phyloP scores from a whole-genome alignment of 2,113 vertebrate species.

The Dolichallabes microphthalmus region DNA sequence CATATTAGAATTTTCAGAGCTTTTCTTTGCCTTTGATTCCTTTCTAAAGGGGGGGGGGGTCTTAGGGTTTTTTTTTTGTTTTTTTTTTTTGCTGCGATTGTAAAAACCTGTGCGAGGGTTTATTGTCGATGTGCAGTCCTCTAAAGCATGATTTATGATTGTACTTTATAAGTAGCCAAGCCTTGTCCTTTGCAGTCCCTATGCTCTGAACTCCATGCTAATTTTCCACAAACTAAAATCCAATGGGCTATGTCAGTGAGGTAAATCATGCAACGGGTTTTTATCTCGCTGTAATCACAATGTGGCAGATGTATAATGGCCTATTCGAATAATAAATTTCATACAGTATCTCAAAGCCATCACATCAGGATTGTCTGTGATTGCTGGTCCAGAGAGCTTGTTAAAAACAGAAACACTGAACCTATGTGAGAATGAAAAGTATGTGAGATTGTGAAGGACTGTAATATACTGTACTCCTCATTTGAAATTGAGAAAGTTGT shows the following conservation, averaged over 20 bases:
- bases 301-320: constrained; percentile 71
- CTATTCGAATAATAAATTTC: constrained; percentile 67
- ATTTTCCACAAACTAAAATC: constrained; percentile 66
- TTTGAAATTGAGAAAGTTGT: no score
- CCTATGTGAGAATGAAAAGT: constrained; percentile 9
- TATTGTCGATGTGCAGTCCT: constrained; percentile 63
- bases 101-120: constrained; percentile 62
- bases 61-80: constrained; percentile 44
- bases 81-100: constrained; percentile 40
- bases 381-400: constrained; percentile 33
- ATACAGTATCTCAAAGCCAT: constrained; percentile 53
- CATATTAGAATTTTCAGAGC: background rate
- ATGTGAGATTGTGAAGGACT: constrained; percentile 41
- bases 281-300: constrained; percentile 62
- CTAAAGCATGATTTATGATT: constrained; percentile 62
- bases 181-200: constrained; percentile 39
- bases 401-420: constrained; percentile 46
- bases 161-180: constrained; percentile 58
- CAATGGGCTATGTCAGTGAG: constrained; percentile 67
- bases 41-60: constrained; percentile 50
- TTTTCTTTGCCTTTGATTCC: background rate
- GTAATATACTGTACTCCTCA: no score
- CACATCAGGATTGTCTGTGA: constrained; percentile 48
- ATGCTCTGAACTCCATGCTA: constrained; percentile 57
- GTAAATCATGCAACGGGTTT: constrained; percentile 68